Conservation (phyloP, 2,113 vertebrate species). For the Chauna torquata region DNA sequence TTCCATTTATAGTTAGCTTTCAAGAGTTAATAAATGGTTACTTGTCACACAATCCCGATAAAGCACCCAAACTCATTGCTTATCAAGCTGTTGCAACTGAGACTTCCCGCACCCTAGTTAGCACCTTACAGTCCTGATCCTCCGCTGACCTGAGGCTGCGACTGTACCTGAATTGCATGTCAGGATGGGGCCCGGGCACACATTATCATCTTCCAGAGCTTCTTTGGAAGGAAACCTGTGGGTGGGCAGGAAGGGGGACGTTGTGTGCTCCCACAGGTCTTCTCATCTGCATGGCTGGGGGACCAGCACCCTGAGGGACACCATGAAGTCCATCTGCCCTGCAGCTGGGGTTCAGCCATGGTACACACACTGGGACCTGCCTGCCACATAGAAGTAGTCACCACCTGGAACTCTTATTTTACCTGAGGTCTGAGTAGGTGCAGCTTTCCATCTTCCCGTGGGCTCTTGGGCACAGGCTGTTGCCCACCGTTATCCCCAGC, state of each 20-base stretch:
- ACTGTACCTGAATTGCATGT: not conserved
- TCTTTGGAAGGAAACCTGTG: not conserved
- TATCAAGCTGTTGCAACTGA: not conserved
- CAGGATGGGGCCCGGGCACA: not conserved
- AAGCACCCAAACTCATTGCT: not conserved
- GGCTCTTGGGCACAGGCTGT: not conserved
- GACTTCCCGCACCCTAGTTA: not conserved
- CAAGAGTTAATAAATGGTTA: not conserved
- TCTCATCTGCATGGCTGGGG: not conserved
- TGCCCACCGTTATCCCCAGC: not conserved
- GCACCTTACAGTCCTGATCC: not conserved
- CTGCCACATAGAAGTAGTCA: not conserved
- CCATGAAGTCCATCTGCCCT: not conserved
- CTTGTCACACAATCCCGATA: not conserved
- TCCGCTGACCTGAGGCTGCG: not conserved
- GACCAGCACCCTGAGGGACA: not conserved
- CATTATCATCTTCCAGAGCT: not conserved
- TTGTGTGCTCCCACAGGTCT: not conserved
- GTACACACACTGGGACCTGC: fast-evolving
- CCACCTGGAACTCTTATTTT: not conserved
- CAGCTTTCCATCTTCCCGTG: not conserved
- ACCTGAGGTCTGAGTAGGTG: not conserved
- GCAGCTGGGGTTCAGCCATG: not conserved
- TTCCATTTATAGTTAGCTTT: conserved; percentile 10
- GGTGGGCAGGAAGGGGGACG: not conserved